Percentiles rank a stretch among this genome's conserved stretches.
These are phyloP conservation scores for Vanacampus margaritifer DNA, from an alignment of 2,113 vertebrate genomes.

Conservation along the genomic window DNA sequence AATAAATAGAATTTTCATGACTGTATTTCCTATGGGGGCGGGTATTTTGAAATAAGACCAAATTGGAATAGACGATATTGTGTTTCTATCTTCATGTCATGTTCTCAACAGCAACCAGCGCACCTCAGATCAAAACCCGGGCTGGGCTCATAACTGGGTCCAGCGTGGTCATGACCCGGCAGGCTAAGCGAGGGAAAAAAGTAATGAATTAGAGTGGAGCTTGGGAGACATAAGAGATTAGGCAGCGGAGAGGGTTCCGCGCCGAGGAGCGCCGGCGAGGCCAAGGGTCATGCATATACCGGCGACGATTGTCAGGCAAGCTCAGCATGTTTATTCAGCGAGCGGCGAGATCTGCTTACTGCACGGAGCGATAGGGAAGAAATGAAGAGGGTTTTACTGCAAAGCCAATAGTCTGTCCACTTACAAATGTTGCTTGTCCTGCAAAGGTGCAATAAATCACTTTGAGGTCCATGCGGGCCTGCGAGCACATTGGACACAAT, in stretches of 20 bases:
- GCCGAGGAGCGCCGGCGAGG: conserved; percentile 50
- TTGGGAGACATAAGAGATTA: conserved; percentile 72
- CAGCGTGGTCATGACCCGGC: conserved; percentile 53
- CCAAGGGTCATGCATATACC: conserved; percentile 67
- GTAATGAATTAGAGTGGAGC: conserved; percentile 73
- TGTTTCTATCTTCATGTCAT: neutral
- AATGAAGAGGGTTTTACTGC: conserved; percentile 1
- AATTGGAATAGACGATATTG: neutral
- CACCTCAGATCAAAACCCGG: conserved; percentile 50
- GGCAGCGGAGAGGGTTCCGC: conserved; percentile 56
- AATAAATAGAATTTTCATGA: neutral
- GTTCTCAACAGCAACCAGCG: conserved; percentile 31
- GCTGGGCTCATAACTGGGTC: conserved; percentile 43
- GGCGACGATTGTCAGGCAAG: conserved; percentile 60
- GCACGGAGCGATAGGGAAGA: conserved; percentile 5
- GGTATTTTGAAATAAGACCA: neutral
- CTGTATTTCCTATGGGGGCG: neutral
- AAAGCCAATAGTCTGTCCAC: neutral
- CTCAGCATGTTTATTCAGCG: conserved; percentile 46
- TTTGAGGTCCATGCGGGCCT: neutral
- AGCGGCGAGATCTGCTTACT: conserved; percentile 12
- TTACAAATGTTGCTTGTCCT: neutral
- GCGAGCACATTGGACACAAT: too few relatives aligned
- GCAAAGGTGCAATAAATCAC: neutral
- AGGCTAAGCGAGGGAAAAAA: conserved; percentile 55